Percentiles rank a stretch among this genome's conserved stretches.
These are phyloP conservation scores for Hoplostethus mediterraneus DNA, from an alignment of 2,797 vertebrate species.

Conservation along the genomic window DNA sequence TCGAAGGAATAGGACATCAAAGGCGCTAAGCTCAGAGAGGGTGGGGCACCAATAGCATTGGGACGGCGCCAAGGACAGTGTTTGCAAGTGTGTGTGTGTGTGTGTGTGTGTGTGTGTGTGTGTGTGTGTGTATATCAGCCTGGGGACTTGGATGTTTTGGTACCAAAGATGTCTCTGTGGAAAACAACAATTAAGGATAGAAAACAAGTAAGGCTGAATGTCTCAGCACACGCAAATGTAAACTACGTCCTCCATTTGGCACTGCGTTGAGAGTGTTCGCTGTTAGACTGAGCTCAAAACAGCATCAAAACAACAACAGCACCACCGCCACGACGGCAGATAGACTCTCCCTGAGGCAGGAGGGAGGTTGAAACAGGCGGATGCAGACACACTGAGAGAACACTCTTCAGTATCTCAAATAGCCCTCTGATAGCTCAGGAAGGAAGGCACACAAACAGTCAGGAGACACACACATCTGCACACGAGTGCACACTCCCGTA, in stretches of 20 bases:
- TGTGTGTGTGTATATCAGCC: constrained; percentile 44
- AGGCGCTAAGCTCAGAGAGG: constrained; percentile 53
- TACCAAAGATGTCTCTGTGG: constrained; percentile 64
- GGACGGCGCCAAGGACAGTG: constrained; percentile 63
- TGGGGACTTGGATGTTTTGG: constrained; percentile 62
- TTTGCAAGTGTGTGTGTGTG: constrained; percentile 47
- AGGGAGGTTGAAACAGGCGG: constrained; percentile 42
- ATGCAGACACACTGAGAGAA: constrained; percentile 46
- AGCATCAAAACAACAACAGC: constrained; percentile 57
- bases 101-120: constrained; percentile 31
- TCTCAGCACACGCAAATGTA: constrained; percentile 42
- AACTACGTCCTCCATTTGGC: constrained; percentile 55
- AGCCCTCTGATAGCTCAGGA: constrained; percentile 47
- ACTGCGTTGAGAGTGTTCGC: constrained; percentile 51
- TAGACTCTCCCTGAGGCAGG: constrained; percentile 56
- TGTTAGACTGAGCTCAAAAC: constrained; percentile 41
- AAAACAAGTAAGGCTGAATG: constrained; percentile 50
- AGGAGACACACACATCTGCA: not conserved
- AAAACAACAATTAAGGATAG: constrained; percentile 74
- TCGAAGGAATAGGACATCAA: constrained; percentile 70
- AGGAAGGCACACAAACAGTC: not conserved
- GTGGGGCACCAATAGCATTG: constrained; percentile 53
- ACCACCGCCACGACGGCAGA: constrained; percentile 37
- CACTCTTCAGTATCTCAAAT: constrained; percentile 66
- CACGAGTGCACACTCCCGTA: constrained; percentile 20